phyloP scores from a whole-genome alignment of 2,888 invertebrate species.

The Cantharis flavilabris region DNA sequence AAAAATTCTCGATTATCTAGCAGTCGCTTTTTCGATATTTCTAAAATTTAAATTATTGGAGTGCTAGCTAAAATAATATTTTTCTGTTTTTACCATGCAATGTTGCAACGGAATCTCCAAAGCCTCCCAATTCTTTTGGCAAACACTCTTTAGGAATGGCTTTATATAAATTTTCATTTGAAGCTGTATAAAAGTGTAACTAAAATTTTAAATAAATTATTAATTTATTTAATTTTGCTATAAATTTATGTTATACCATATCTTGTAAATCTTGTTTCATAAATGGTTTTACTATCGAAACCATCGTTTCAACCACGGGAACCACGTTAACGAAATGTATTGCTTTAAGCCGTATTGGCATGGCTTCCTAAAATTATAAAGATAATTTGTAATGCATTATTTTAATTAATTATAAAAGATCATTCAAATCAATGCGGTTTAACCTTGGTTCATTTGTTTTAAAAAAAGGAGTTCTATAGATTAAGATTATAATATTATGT shows the following conservation, averaged over 20 bases:
- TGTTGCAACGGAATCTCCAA: not conserved
- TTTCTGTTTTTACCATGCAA: not conserved
- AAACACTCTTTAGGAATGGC: constrained; percentile 40
- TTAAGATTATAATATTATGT: no score
- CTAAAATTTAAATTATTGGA: constrained; percentile 1
- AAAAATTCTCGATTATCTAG: constrained; percentile 49
- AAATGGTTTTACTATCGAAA: constrained; percentile 72
- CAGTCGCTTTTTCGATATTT: constrained; percentile 39
- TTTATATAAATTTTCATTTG: constrained; percentile 39
- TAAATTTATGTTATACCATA: constrained; percentile 27
- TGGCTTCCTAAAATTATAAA: constrained; percentile 39
- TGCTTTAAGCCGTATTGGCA: constrained; percentile 69
- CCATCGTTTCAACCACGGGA: constrained; percentile 70
- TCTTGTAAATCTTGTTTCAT: constrained; percentile 68
- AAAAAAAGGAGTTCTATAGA: no score
- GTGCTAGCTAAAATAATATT: not conserved
- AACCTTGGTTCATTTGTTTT: no score
- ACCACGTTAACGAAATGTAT: constrained; percentile 74
- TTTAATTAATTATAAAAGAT: no score
- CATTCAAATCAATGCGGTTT: no score
- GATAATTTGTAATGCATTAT: no score
- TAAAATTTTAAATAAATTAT: constrained; percentile 31
- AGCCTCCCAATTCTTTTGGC: constrained; percentile 39
- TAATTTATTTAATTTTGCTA: not conserved
- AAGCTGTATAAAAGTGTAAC: constrained; percentile 43